Conservation (phyloP, 2,797 vertebrate genomes). For the Epinephelus awoara region DNA sequence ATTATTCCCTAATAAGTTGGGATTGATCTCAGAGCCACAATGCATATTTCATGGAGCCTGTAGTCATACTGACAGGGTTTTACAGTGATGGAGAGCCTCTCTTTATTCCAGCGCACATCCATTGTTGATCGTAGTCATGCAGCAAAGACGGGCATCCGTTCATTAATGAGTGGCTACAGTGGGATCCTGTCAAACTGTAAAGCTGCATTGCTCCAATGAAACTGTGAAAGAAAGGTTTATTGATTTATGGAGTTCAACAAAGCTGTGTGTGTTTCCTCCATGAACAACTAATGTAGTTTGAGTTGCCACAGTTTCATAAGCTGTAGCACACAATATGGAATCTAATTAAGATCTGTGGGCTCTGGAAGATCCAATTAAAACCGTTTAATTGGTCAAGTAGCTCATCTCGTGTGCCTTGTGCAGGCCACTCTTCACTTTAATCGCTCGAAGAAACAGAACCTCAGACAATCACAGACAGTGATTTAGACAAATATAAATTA, state of each 20-base stretch:
- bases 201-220: background rate
- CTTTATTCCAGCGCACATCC: slow-evolving; percentile 40
- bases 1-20: slow-evolving; percentile 51
- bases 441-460: slow-evolving; percentile 4
- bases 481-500: slow-evolving; percentile 19
- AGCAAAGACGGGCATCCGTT: slow-evolving; percentile 33
- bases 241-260: slow-evolving; percentile 12
- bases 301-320: slow-evolving; percentile 9
- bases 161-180: slow-evolving; percentile 31
- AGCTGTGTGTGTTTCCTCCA: background rate
- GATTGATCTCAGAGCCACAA: slow-evolving; percentile 41
- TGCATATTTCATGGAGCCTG: slow-evolving; percentile 46
- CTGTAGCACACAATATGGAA: background rate
- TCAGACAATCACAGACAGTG: background rate
- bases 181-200: slow-evolving; percentile 14
- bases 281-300: slow-evolving; percentile 4
- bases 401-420: slow-evolving; percentile 3
- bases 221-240: slow-evolving; percentile 4
- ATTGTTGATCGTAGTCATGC: slow-evolving; percentile 27
- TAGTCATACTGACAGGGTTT: slow-evolving; percentile 41
- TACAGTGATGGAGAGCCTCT: slow-evolving; percentile 40
- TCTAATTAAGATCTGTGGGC: slow-evolving; percentile 16
- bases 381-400: slow-evolving; percentile 15
- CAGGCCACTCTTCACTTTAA: background rate
- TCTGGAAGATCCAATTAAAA: slow-evolving; percentile 33